Base-by-base conservation (phyloP, 2,797 vertebrate genomes). In the Pipistrellus pipistrellus region DNA sequence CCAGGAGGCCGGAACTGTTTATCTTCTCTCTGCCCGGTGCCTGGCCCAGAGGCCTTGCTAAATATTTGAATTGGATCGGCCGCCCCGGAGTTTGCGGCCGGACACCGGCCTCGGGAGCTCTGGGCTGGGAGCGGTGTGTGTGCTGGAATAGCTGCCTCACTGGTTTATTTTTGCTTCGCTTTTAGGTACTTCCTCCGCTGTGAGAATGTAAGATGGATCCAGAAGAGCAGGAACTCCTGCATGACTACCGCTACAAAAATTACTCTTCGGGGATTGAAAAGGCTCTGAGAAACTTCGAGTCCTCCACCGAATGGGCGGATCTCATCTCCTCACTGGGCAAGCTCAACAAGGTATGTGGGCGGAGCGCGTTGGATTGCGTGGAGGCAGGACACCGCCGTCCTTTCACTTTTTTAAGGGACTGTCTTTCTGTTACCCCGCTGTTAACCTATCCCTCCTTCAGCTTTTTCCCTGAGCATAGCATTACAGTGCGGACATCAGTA, bases 311-410 rank as follows among this genome's bases (percentile, higher is more conserved):
- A 97, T 99, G 99, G 99, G 99, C 99, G 0, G 99, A 99, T 97
- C 99, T 99, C 57, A 99, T 99, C 96, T 99, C 99, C 48, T 99
- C 99, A 7, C 98, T 99, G 89, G 99, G 99, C 81, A 99, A 99
- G 95, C 99, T 99, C 97, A 99, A 99, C 95, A 99, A 99, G 99
- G 99, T 99, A 98, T 9, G 15, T 71, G 75, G 88, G 7, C 9
- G 0, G 51, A 25, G 89, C 32, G 48, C 0, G 0, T 93, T 87
- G 73, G 55, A 69, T 44, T 27, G 69, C 12, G 0, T 5, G 14
- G 38, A 14, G 14, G n/a, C 0, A 2, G 85, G 38, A 38, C 38
- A 38, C 38, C 38, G 38, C 38, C 5, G 5, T 38, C 38, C 38
- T 38, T 38, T 88, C 78, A 66, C 48, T 89, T 57, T 11, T 72